Conservation (phyloP, 2,888 invertebrate genomes). For the Drosophila greeni region DNA sequence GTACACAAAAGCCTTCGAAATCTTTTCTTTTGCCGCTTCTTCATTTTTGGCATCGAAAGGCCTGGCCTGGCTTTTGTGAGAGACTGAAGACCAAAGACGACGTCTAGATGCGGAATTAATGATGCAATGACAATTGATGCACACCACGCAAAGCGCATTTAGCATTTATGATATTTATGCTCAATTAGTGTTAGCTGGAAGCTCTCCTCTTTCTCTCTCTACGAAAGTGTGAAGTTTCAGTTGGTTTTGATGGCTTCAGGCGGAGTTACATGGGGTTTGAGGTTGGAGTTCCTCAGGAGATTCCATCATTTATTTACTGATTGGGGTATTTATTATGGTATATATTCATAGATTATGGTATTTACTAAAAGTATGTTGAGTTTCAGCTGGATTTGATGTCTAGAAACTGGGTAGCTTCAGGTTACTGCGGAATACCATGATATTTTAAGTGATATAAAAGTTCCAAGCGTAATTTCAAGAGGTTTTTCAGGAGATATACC, state of each 20-base stretch:
- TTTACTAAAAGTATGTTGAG: background rate
- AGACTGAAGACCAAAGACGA: background rate
- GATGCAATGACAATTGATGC: conserved; percentile 53
- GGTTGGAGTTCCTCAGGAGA: background rate
- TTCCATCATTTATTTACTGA: background rate
- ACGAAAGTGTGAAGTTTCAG: conserved; percentile 24
- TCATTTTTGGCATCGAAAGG: conserved; percentile 31
- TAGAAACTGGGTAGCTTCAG: conserved; percentile 21
- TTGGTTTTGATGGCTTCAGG: conserved; percentile 7
- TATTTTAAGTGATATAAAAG: no score
- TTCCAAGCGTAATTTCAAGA: no score
- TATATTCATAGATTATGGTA: background rate
- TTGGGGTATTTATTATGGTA: no score
- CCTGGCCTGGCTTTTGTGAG: conserved; percentile 25
- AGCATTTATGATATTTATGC: conserved; percentile 41
- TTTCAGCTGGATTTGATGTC: background rate
- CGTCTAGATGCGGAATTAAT: conserved; percentile 59
- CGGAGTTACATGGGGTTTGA: background rate
- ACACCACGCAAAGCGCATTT: conserved; percentile 41
- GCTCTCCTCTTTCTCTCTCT: background rate
- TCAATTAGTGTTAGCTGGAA: conserved; percentile 32
- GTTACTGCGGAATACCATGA: background rate
- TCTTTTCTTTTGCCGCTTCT: conserved; percentile 56
- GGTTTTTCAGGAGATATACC: no score
- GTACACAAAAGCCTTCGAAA: conserved; percentile 66